Evolutionary conservation across 64 coral and sea anemone genomes (phyloP), one percentile per base, ranked within the genome.

Genomic region (Trachythela sp.): DNA sequence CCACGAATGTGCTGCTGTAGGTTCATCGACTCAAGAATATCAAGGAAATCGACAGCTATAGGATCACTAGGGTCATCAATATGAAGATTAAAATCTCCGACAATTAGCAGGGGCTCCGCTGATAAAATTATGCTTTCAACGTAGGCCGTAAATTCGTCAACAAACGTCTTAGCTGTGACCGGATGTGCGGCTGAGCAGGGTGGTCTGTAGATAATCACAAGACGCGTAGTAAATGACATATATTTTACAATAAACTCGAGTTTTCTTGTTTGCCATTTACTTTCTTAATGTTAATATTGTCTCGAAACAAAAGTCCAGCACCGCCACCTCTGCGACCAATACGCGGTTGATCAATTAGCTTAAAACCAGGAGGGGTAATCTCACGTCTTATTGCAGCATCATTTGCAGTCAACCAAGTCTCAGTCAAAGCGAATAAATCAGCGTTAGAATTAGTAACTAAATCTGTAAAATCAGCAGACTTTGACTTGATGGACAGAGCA

Each of bases 141-240:
- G 40, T 85, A 85, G 0, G 84, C 24, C 4, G 84, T 85, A 24
- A 85, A 85, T 33, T 49, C 84, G 11, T 0, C 22, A 49, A 85
- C 48, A 18, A 85, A 85, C 26, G 43, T 48, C 40, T 39, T 85
- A 39, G 43, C 84, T 7, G 43, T 43, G 36, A 84, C 38, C 36
- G 83, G 83, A 84, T 84, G 83, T 36, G 11, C 36, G 54, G 54
- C 18, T 24, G 13, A 85, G 48, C 48, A 85, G 14, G 84, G 84
- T 85, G 84, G 17, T 48, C 84, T 15, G 84, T 85, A 49, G 43
- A 85, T 39, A 85, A 85, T 85, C 4, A 85, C 84, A 48, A 85
- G 42, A 48, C 42, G 43, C 42, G 45, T 48, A 84, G 83, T 38
- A 37, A 85, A 85, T 85, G 84, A 40, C 39, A 48, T 39, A 22